A percentile compares a stretch with the other conserved stretches of the same genome.
Conservation (phyloP, 2,113 vertebrate genomes). For the Semnornis frantzii region DNA sequence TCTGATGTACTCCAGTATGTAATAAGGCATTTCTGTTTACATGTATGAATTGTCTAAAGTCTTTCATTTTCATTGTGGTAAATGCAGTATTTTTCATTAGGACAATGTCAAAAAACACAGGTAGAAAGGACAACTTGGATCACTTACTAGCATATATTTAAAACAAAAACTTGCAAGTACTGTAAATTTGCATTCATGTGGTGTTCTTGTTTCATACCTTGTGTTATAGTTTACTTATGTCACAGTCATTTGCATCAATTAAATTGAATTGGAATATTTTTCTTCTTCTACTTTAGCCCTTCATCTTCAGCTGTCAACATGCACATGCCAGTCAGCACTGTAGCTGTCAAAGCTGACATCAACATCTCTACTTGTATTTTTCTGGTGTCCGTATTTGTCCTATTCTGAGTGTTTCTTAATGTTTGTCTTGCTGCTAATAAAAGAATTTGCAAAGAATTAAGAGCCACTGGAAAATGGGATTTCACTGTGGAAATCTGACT, state of each 20-base stretch:
- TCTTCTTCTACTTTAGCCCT: conserved; percentile 56
- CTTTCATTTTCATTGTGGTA: neutral
- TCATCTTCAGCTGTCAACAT: conserved; percentile 67
- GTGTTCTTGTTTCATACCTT: conserved; percentile 21
- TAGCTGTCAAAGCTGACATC: conserved; percentile 73
- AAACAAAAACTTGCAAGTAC: neutral
- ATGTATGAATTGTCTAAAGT: neutral
- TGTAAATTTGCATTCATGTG: neutral
- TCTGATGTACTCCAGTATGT: neutral
- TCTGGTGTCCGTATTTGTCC: conserved; percentile 53
- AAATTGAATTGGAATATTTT: conserved; percentile 61
- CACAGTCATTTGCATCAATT: conserved; percentile 67
- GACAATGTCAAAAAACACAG: neutral
- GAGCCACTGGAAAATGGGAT: neutral
- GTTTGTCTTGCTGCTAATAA: conserved; percentile 23
- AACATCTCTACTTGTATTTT: conserved; percentile 59
- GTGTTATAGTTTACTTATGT: conserved; percentile 61
- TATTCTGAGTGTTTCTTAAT: conserved; percentile 42
- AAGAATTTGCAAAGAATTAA: conserved; percentile 9
- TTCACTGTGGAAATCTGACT: neutral
- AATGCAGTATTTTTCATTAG: neutral
- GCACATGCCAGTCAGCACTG: conserved; percentile 60
- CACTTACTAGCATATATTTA: neutral
- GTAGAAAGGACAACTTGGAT: neutral
- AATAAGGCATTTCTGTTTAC: neutral